Evolutionary conservation across 2,888 invertebrate species (phyloP).

Genomic region (Adela reaumurella): DNA sequence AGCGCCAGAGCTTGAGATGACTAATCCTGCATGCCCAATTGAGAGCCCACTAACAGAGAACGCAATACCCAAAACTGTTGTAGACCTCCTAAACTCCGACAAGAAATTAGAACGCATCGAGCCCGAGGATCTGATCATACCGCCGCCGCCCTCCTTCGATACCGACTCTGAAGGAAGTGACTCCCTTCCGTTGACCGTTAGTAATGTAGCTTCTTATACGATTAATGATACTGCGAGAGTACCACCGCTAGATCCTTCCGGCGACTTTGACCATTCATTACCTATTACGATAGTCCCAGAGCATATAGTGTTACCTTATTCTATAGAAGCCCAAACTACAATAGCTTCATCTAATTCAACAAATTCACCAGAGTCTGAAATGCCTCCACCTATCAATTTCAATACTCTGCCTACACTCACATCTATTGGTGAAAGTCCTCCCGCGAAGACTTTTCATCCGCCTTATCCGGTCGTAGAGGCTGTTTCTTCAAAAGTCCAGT

Average conservation of each 20-base stretch:
- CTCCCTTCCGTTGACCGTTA: conserved; percentile 9
- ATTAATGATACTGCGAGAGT: conserved; percentile 19
- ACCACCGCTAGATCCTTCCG: conserved; percentile 16
- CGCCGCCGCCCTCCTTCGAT: conserved; percentile 49
- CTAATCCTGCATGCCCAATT: conserved; percentile 48
- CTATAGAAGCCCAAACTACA: conserved; percentile 41
- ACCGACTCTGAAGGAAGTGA: conserved; percentile 28
- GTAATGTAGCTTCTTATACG: not conserved
- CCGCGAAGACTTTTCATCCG: conserved; percentile 15
- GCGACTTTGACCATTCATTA: not conserved
- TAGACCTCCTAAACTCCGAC: conserved; percentile 28
- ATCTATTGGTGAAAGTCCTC: conserved; percentile 8
- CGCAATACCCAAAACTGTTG: conserved; percentile 25
- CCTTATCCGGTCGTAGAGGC: not conserved
- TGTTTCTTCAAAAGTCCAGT: not conserved
- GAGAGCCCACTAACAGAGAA: conserved; percentile 39
- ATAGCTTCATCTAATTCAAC: conserved; percentile 43
- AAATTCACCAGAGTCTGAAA: conserved; percentile 36
- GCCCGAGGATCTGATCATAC: conserved; percentile 47
- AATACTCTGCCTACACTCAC: conserved; percentile 28
- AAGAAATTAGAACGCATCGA: conserved; percentile 25
- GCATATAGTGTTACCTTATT: conserved; percentile 35
- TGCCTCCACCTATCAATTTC: conserved; percentile 48
- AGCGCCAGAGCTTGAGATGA: conserved; percentile 18
- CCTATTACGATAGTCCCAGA: conserved; percentile 40